phyloP scores from a whole-genome alignment of 2,888 invertebrate species.

The Spodoptera littoralis region DNA sequence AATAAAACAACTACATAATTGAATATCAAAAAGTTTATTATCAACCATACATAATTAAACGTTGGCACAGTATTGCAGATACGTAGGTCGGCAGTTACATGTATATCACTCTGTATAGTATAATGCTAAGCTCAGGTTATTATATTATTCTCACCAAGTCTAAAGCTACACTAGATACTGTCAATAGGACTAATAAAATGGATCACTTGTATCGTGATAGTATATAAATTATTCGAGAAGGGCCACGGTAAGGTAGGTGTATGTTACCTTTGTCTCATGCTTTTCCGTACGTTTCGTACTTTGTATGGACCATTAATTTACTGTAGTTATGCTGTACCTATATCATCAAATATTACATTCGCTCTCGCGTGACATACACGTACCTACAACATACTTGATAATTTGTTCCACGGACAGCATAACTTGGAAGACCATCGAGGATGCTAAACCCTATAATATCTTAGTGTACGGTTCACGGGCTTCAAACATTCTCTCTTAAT shows the following conservation, averaged over 20 bases:
- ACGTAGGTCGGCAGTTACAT: conserved; percentile 67
- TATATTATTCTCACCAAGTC: conserved; percentile 36
- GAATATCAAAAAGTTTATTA: conserved; percentile 85
- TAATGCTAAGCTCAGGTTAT: conserved; percentile 66
- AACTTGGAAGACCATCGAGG: conserved; percentile 37
- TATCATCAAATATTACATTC: background rate
- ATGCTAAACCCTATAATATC: too few relatives aligned
- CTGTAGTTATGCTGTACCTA: conserved; percentile 13
- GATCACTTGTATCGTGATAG: conserved; percentile 26
- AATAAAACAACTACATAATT: conserved; percentile 63
- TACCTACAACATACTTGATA: background rate
- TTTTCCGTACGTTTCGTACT: conserved; percentile 14
- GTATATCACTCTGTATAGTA: conserved; percentile 54
- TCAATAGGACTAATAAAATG: conserved; percentile 49
- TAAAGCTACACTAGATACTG: conserved; percentile 37
- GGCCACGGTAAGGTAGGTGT: background rate
- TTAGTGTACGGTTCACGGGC: too few relatives aligned
- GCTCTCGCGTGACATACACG: conserved; percentile 7
- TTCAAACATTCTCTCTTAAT: too few relatives aligned
- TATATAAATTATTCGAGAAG: background rate
- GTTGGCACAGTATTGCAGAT: conserved; percentile 83
- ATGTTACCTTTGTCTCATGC: background rate
- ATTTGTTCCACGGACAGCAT: conserved; percentile 10
- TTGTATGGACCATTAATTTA: conserved; percentile 17
- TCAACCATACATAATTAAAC: conserved; percentile 76